Evolutionary conservation across 1,140 invertebrate species (phyloP), one percentile per base, ranked within the genome.

Genomic region (Diploscapter pachys): DNA sequence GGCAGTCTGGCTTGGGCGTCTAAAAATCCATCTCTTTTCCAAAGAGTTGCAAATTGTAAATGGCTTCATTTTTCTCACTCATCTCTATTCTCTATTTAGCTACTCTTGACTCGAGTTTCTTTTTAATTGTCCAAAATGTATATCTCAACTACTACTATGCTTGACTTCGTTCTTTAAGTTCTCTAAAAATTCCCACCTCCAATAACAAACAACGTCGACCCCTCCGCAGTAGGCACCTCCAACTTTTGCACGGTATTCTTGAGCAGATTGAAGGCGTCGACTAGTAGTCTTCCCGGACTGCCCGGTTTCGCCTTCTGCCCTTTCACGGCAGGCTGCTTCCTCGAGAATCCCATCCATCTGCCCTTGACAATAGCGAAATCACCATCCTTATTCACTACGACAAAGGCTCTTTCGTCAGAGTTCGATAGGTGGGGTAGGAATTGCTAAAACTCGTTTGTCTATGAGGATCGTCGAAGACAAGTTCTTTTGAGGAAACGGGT

Each of bases 201-300:
- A 57, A 79, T 78, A 9, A 79, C 61, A 57, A 79, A 79, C 6
- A 79, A 57, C 3, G 76, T 79, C 9, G 77, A 75, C 51, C 78
- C 73, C 49, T 80, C 77, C 9, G 73, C 61, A 4, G 72, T 66
- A 11, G 78, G 79, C 11, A 80, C 66, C 73, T 80, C 73, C 11
- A 80, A 50, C 63, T 80, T 79, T 51, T 80, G 79, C n/a, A 79
- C 79, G 3, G 79, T 80, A 73, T 80, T 80, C 68, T 79, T 79
- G 63, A 78, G 62, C 6, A 79, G 73, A 71, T 79, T 79, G 64
- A 79, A 79, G 11, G 77, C 78, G 59, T 79, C 78, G 4, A 79
- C 76, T 49, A 76, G 65, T 63, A 79, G 76, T 56, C 75, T 72
- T 71, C 78, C 78, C 9, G 78, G 77, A 67, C 71, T 79, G 31